Percentiles rank a stretch among this genome's conserved stretches.
phyloP scores from a whole-genome alignment of 2,113 vertebrate species.

The Pteronura brasiliensis region DNA sequence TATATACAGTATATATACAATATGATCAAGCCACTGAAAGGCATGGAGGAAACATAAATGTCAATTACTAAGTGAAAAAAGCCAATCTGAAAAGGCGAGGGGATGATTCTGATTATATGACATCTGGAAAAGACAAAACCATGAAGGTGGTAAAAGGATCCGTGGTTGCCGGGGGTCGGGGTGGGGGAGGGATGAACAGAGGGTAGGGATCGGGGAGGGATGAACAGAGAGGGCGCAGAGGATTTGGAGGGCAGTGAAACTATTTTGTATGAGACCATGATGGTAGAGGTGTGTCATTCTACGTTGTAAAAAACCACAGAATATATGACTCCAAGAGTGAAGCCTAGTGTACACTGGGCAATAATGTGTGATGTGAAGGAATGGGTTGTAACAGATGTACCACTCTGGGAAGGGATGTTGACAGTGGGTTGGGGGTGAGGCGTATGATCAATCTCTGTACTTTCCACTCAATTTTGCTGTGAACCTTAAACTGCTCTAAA shows the following conservation, averaged over 20 bases:
- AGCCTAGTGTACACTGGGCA: not conserved
- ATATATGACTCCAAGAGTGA: not conserved
- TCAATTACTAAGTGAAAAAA: not conserved
- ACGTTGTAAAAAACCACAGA: not conserved
- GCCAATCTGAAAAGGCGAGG: not conserved
- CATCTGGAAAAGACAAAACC: not conserved
- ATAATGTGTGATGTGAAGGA: not conserved
- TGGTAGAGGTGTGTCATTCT: not conserved
- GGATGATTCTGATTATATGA: not conserved
- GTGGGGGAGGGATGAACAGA: accelerated
- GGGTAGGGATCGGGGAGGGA: too few relatives aligned
- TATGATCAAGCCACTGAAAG: not conserved
- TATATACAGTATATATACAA: too few relatives aligned
- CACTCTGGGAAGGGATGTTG: not conserved
- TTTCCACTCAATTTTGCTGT: not conserved
- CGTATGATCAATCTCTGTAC: not conserved
- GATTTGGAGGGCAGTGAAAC: not conserved
- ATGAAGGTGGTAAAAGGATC: not conserved
- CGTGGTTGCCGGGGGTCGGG: not conserved
- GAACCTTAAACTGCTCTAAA: not conserved
- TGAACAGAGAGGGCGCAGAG: not conserved
- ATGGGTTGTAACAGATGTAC: not conserved
- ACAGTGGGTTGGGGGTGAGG: not conserved
- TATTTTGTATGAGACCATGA: not conserved
- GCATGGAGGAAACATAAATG: not conserved